Conservation (phyloP, 2,113 vertebrate species). For the Micromys minutus region DNA sequence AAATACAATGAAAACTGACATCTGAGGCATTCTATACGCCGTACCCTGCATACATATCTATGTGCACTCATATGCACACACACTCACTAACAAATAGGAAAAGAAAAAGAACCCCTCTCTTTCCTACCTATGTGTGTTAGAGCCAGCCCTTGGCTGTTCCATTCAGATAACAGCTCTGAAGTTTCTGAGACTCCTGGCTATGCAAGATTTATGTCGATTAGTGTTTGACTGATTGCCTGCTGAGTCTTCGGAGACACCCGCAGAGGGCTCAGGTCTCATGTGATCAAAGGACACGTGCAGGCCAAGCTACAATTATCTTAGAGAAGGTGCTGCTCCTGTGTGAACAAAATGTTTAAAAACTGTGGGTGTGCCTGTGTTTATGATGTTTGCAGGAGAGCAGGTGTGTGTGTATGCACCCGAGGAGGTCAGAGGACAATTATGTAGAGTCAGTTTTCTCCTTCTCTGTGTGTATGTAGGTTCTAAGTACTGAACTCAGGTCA, state of each 20-base stretch:
- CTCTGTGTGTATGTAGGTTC: neutral
- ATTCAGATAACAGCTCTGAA: neutral
- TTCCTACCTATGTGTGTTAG: neutral
- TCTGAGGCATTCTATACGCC: neutral
- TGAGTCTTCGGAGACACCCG: neutral
- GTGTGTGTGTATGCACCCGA: too few species aligned
- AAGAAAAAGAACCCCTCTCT: neutral
- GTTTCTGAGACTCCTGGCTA: conserved; percentile 35
- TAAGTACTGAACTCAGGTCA: neutral
- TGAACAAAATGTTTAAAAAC: neutral
- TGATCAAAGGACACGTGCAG: neutral
- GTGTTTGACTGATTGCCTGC: neutral
- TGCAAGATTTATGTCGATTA: neutral
- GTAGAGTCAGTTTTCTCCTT: neutral
- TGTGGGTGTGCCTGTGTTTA: neutral
- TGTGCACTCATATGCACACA: neutral
- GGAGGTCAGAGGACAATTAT: neutral
- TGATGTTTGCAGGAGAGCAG: neutral
- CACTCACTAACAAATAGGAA: neutral
- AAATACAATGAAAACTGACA: neutral
- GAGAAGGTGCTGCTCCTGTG: neutral
- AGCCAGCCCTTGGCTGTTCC: conserved; percentile 14
- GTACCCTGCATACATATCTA: neutral
- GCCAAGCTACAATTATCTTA: neutral
- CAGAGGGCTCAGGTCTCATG: neutral